A percentile compares a stretch with the other conserved stretches of the same genome.
Evolutionary conservation across 1,140 invertebrate species (phyloP).

Genomic region (Delia radicum): DNA sequence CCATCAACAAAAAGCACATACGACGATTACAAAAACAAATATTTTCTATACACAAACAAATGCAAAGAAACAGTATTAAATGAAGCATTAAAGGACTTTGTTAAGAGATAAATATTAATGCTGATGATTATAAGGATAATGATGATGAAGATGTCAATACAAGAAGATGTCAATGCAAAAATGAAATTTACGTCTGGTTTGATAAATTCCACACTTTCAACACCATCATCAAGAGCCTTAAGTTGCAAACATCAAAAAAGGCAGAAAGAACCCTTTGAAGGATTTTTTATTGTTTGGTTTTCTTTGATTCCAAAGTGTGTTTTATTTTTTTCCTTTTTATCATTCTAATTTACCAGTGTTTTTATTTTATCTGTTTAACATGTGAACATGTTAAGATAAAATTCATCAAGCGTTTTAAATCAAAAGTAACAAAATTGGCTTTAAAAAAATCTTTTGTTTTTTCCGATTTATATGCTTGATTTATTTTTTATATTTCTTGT

Average conservation of each 20-base stretch:
- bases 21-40: constrained; percentile 2
- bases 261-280: neutral
- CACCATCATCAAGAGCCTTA: neutral
- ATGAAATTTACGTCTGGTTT: neutral
- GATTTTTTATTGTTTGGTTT: neutral
- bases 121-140: neutral
- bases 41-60: neutral
- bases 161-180: neutral
- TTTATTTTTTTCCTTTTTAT: too few relatives aligned
- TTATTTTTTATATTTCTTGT: neutral
- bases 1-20: constrained; percentile 10
- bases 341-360: neutral
- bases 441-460: neutral
- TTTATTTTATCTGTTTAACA: neutral
- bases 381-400: neutral
- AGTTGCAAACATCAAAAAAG: neutral
- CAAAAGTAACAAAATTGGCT: neutral
- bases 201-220: neutral
- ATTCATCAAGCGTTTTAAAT: neutral
- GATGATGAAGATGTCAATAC: neutral
- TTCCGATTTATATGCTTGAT: neutral
- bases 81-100: constrained; percentile 8
- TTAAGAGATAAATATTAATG: neutral
- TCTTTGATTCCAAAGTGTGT: neutral
- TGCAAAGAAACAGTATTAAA: constrained; percentile 10